phyloP scores from a whole-genome alignment of 2,888 invertebrate genomes.

The Himalopsyche anomala region DNA sequence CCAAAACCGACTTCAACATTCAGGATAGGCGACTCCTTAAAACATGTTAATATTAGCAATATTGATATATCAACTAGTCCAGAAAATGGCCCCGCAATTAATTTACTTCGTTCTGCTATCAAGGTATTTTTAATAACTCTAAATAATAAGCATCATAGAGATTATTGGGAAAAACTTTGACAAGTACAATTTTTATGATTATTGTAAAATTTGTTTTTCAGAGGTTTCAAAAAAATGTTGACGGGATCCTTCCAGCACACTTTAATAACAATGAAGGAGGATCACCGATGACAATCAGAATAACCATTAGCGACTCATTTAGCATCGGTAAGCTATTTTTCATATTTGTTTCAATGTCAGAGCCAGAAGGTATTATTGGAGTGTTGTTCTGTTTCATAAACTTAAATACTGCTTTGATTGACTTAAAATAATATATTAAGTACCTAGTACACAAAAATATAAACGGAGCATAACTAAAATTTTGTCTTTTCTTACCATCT shows the following conservation, averaged over 20 bases:
- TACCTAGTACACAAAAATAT: no score
- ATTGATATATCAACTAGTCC: conserved; percentile 74
- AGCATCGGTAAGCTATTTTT: conserved; percentile 59
- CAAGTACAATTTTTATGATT: not conserved
- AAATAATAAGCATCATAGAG: no score
- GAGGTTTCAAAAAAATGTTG: conserved; percentile 69
- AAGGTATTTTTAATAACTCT: not conserved
- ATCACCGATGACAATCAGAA: conserved; percentile 70
- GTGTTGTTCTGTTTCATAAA: no score
- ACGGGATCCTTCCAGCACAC: conserved; percentile 68
- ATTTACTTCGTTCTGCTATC: conserved; percentile 66
- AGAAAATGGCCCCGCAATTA: conserved; percentile 67
- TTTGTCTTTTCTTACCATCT: no score
- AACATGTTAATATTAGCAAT: conserved; percentile 74
- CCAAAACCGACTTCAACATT: conserved; percentile 80
- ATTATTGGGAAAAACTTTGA: no score
- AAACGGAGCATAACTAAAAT: no score
- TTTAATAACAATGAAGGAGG: conserved; percentile 69
- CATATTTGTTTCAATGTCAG: no score
- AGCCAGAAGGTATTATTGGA: no score
- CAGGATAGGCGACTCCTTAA: conserved; percentile 76
- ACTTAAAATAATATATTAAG: no score
- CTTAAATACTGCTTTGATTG: no score
- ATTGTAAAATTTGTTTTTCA: conserved; percentile 47
- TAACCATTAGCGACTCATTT: conserved; percentile 68